These are phyloP conservation scores for Myodes glareolus DNA, from an alignment of 2,113 vertebrate genomes.

Conservation along the genomic window DNA sequence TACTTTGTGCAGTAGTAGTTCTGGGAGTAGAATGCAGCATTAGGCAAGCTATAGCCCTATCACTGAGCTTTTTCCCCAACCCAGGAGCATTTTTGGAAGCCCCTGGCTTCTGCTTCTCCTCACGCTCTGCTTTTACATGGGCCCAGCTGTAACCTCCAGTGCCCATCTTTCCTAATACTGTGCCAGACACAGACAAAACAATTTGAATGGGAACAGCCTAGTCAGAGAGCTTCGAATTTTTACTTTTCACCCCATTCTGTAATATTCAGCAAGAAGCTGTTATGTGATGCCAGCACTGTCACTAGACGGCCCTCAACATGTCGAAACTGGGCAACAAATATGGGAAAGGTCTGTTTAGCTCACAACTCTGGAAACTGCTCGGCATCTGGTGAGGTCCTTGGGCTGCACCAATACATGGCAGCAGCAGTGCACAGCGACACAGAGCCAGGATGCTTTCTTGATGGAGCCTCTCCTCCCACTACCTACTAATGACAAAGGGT, in stretches of 20 bases:
- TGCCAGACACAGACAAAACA: not conserved
- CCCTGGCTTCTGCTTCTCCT: not conserved
- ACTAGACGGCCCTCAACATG: not conserved
- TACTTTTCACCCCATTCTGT: not conserved
- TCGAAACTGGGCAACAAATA: not conserved
- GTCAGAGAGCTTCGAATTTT: not conserved
- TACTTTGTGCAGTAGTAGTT: not conserved
- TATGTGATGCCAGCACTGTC: fast-evolving
- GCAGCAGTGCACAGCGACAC: not conserved
- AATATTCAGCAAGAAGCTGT: not conserved
- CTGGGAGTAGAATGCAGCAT: not conserved
- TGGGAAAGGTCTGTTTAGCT: not conserved
- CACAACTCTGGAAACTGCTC: not conserved
- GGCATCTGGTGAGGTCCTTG: not conserved
- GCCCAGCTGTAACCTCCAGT: not conserved
- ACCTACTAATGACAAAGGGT: not conserved
- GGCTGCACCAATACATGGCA: no score
- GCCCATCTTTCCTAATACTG: not conserved
- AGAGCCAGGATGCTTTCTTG: not conserved
- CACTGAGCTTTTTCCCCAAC: not conserved
- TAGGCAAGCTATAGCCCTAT: not conserved
- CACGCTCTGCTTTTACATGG: not conserved
- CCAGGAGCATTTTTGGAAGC: not conserved
- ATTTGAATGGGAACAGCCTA: fast-evolving
- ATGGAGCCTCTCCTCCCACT: not conserved